These are phyloP conservation scores for Spodoptera littoralis DNA, from an alignment of 2,888 invertebrate genomes.

Conservation along the genomic window DNA sequence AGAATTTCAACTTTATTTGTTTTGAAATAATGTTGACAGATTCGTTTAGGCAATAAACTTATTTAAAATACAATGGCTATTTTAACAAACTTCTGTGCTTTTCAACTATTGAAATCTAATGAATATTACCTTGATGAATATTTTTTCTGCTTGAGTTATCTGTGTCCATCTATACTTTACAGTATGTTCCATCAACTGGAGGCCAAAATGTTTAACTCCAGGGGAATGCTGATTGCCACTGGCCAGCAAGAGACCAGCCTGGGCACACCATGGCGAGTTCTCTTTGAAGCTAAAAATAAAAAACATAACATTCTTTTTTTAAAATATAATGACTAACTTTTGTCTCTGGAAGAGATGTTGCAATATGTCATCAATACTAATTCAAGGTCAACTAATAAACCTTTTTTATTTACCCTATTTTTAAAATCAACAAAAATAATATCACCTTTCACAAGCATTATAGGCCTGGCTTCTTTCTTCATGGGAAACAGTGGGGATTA, in stretches of 20 bases:
- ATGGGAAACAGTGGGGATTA: slow-evolving; percentile 93
- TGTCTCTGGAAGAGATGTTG: no score
- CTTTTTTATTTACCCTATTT: no score
- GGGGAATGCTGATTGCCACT: slow-evolving; percentile 92
- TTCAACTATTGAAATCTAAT: no score
- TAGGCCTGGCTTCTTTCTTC: slow-evolving; percentile 94
- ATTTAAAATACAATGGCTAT: no score
- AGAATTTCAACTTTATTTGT: no score
- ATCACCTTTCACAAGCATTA: slow-evolving; percentile 92
- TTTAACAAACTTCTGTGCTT: no score
- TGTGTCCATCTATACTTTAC: slow-evolving; percentile 98
- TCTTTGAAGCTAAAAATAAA: slow-evolving; percentile 91
- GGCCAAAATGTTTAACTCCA: slow-evolving; percentile 96
- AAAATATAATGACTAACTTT: no score
- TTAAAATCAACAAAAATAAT: slow-evolving; percentile 13
- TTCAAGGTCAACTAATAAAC: not conserved
- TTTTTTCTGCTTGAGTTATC: slow-evolving; percentile 95
- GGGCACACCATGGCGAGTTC: slow-evolving; percentile 95
- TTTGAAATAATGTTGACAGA: no score
- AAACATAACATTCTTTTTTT: not conserved
- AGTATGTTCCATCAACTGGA: slow-evolving; percentile 97
- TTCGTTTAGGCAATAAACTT: no score
- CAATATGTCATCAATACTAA: not conserved
- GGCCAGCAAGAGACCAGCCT: slow-evolving; percentile 94
- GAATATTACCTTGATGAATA: slow-evolving; percentile 93